A percentile compares a stretch with the other conserved stretches of the same genome.
These are phyloP conservation scores for western clawed frog (Xenopus tropicalis) DNA, from an alignment of 2,113 vertebrate genomes.

Conservation along the genomic window DNA sequence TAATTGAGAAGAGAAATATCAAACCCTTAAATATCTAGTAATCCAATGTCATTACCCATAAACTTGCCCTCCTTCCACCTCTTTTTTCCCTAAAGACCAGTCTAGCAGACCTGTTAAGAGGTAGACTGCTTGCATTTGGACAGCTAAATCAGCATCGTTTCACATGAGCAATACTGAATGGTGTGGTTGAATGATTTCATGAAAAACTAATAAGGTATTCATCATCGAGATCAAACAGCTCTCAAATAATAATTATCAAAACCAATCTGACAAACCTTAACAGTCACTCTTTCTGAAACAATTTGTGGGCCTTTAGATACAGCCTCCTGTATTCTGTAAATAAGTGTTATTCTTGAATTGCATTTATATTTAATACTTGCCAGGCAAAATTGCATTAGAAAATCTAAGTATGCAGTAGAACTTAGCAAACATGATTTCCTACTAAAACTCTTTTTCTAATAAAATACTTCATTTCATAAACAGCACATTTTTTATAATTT, in stretches of 20 bases:
- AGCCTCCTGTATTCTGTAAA: conserved; percentile 59
- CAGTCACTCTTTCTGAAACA: conserved; percentile 78
- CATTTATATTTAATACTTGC: conserved; percentile 26
- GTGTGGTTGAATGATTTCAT: conserved; percentile 95
- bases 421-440: conserved; percentile 23
- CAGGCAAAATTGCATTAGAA: conserved; percentile 48
- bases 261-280: conserved; percentile 81
- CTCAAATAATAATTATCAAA: conserved; percentile 90
- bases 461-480: conserved; percentile 37
- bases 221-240: conserved; percentile 98
- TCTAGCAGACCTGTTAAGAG: conserved; percentile 71
- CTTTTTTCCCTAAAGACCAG: conserved; percentile 79
- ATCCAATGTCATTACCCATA: conserved; percentile 98
- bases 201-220: conserved; percentile 99
- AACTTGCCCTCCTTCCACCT: conserved; percentile 84
- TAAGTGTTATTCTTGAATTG: conserved; percentile 43
- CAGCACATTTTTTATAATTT: background rate
- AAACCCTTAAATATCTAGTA: conserved; percentile 85
- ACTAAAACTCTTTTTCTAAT: too few relatives aligned
- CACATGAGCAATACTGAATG: conserved; percentile 76
- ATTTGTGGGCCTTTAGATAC: conserved; percentile 69
- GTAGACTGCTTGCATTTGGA: conserved; percentile 74
- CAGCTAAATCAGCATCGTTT: conserved; percentile 95
- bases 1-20: conserved; percentile 90
- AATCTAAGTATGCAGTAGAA: conserved; percentile 58